These are phyloP conservation scores for Eurois occulta DNA, from an alignment of 2,888 invertebrate genomes.

Conservation along the genomic window DNA sequence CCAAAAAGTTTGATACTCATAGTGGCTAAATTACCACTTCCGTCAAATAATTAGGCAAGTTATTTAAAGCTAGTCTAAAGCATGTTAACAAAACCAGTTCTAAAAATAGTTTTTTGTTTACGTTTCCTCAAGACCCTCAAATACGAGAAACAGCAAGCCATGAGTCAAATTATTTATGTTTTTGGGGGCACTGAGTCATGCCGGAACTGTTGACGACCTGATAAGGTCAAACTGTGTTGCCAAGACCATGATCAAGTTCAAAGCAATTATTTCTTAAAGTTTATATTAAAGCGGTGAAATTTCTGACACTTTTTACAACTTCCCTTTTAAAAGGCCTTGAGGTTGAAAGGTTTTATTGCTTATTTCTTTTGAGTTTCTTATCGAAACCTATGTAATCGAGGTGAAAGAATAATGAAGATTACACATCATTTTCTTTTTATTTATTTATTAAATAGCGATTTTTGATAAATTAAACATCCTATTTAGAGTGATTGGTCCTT, in stretches of 20 bases:
- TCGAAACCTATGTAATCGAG: constrained; percentile 11
- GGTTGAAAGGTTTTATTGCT: constrained; percentile 31
- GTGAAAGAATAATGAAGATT: background rate
- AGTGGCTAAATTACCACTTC: too few species aligned
- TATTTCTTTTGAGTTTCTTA: constrained; percentile 22
- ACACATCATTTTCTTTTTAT: background rate
- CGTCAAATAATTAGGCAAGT: too few species aligned
- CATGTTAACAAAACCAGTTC: background rate
- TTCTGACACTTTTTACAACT: constrained; percentile 52
- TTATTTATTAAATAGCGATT: background rate
- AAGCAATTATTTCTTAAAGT: constrained; percentile 50
- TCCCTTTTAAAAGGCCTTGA: constrained; percentile 50
- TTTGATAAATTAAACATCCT: background rate
- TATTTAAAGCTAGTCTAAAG: constrained; percentile 7
- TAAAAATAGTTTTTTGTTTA: constrained; percentile 47
- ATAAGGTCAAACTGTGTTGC: constrained; percentile 54
- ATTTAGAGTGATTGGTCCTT: background rate
- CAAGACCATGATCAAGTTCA: constrained; percentile 59
- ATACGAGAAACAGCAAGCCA: constrained; percentile 30
- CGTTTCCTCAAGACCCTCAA: constrained; percentile 37
- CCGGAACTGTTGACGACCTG: constrained; percentile 60
- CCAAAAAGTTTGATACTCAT: too few species aligned
- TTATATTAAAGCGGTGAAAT: constrained; percentile 51
- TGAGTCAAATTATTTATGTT: constrained; percentile 35
- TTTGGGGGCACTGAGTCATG: constrained; percentile 60